phyloP scores from a whole-genome alignment of 2,113 vertebrate genomes.

The Anas platyrhynchos region DNA sequence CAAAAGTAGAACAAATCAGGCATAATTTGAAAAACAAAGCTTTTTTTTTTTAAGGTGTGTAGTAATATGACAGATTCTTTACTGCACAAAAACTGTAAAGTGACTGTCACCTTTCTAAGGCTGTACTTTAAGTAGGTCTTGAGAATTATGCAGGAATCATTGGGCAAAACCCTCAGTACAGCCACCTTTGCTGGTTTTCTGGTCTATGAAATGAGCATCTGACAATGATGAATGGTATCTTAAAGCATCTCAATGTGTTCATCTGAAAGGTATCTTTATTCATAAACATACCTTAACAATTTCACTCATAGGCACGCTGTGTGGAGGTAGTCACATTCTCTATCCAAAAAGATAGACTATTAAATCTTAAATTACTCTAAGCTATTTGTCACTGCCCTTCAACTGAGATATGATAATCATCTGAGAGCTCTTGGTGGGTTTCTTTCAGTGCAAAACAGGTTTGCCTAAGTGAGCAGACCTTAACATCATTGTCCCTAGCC shows the following conservation, averaged over 20 bases:
- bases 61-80: neutral
- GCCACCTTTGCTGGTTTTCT: neutral
- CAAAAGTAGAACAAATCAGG: neutral
- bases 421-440: neutral
- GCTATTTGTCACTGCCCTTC: neutral
- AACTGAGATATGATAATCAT: neutral
- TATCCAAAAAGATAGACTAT: neutral
- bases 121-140: neutral
- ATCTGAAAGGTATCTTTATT: neutral
- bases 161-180: neutral
- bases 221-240: neutral
- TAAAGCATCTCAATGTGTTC: neutral
- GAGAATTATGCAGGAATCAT: neutral
- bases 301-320: neutral
- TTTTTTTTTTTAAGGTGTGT: rapidly evolving
- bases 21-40: neutral
- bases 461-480: neutral
- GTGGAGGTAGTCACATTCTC: neutral
- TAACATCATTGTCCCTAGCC: no score
- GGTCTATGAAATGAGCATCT: neutral
- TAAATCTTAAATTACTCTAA: neutral
- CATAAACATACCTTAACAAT: neutral
- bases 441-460: neutral
- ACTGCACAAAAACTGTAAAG: neutral
- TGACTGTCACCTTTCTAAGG: neutral